These are phyloP conservation scores for Vanessa tameamea DNA, from an alignment of 1,140 invertebrate species.

Conservation along the genomic window DNA sequence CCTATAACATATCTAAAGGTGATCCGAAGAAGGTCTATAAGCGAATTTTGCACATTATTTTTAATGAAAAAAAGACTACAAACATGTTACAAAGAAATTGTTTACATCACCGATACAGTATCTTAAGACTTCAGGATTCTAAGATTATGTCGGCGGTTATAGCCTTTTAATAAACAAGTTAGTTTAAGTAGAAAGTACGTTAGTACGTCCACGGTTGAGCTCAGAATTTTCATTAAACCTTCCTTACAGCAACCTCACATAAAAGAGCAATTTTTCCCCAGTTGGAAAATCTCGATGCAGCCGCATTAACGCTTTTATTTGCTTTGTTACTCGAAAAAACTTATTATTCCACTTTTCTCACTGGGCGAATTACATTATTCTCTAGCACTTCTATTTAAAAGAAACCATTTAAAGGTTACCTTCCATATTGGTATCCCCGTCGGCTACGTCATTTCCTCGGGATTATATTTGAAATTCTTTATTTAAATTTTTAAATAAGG, in stretches of 20 bases:
- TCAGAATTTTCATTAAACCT: constrained; percentile 76
- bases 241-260: constrained; percentile 71
- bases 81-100: background rate
- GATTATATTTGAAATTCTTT: constrained; percentile 35
- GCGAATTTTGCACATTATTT: background rate
- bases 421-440: constrained; percentile 40
- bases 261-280: constrained; percentile 77
- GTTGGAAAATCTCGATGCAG: constrained; percentile 76
- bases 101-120: background rate
- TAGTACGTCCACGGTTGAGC: constrained; percentile 47
- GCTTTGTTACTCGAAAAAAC: constrained; percentile 76
- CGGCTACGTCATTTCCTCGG: constrained; percentile 27
- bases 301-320: constrained; percentile 78
- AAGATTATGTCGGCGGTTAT: constrained; percentile 39
- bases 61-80: background rate
- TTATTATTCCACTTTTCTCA: constrained; percentile 77
- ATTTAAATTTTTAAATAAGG: constrained; percentile 35
- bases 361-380: constrained; percentile 72
- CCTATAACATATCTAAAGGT: no score
- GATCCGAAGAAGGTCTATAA: background rate
- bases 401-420: constrained; percentile 42
- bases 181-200: constrained; percentile 47
- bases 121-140: constrained; percentile 6
- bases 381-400: constrained; percentile 59
- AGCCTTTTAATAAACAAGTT: constrained; percentile 41